Conservation (phyloP, 2,888 invertebrate species). For the Agrochola litura region DNA sequence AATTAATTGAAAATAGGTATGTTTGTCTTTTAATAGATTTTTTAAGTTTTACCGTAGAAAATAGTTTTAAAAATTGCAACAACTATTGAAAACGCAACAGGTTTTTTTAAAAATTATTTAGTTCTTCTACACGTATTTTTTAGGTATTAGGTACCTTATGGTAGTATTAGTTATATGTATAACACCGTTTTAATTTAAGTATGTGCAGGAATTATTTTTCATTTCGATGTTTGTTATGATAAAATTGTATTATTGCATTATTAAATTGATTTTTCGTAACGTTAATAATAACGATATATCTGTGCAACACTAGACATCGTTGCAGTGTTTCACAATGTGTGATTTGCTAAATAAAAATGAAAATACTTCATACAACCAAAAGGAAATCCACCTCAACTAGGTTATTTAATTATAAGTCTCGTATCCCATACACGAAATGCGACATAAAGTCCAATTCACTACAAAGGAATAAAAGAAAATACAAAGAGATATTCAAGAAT, state of each 20-base stretch:
- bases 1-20: not conserved
- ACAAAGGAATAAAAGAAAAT: not conserved
- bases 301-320: slow-evolving; percentile 36
- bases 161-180: not conserved
- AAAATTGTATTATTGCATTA: not conserved
- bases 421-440: slow-evolving; percentile 47
- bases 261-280: not conserved
- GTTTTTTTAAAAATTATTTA: not conserved
- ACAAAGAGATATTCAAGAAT: not conserved
- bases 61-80: slow-evolving; percentile 12
- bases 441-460: not conserved
- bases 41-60: slow-evolving; percentile 25
- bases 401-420: slow-evolving; percentile 50
- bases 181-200: not conserved
- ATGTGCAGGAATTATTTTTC: slow-evolving; percentile 21
- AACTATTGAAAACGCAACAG: slow-evolving; percentile 50
- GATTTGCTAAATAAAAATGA: slow-evolving; percentile 58
- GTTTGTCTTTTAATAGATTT: not conserved
- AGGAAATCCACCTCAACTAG: slow-evolving; percentile 85
- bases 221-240: slow-evolving; percentile 1
- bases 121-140: not conserved
- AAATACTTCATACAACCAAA: slow-evolving; percentile 87
- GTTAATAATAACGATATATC: slow-evolving; percentile 31
- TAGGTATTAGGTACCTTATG: not conserved
- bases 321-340: slow-evolving; percentile 46